phyloP scores from a whole-genome alignment of 2,797 vertebrate species.

The Mareca penelope region DNA sequence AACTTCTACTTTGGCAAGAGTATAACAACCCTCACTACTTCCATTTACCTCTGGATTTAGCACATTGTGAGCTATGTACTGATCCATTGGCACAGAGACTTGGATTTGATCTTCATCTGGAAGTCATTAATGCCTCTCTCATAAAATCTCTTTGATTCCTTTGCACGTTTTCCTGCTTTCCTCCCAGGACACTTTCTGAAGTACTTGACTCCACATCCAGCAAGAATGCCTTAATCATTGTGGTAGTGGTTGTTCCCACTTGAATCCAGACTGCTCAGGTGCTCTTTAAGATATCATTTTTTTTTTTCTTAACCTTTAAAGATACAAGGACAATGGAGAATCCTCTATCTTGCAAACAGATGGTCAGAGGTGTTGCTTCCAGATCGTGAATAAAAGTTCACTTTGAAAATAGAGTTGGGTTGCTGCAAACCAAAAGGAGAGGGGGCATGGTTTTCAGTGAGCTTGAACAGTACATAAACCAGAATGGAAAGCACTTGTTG shows the following conservation, averaged over 20 bases:
- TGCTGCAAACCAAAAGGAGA: slow-evolving; percentile 18
- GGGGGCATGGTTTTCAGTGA: neutral
- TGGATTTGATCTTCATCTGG: neutral
- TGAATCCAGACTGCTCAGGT: neutral
- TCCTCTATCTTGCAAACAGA: neutral
- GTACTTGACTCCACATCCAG: neutral
- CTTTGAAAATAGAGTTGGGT: slow-evolving; percentile 7
- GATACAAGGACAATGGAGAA: neutral
- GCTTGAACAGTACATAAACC: neutral
- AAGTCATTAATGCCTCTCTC: neutral
- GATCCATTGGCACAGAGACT: neutral
- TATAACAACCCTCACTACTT: neutral
- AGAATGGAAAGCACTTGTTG: neutral
- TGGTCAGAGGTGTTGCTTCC: neutral
- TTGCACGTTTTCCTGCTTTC: neutral
- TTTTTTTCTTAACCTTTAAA: neutral
- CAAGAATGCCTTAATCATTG: neutral
- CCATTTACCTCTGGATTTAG: neutral
- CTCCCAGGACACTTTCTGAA: slow-evolving; percentile 15
- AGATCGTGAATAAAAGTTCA: neutral
- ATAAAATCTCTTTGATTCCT: neutral
- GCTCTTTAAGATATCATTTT: neutral
- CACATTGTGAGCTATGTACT: neutral
- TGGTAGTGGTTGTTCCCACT: neutral
- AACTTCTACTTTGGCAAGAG: neutral